Percentiles rank a stretch among this genome's conserved stretches.
phyloP scores from a whole-genome alignment of 35 echinoderm and acorn worm species.

The Apostichopus californicus region DNA sequence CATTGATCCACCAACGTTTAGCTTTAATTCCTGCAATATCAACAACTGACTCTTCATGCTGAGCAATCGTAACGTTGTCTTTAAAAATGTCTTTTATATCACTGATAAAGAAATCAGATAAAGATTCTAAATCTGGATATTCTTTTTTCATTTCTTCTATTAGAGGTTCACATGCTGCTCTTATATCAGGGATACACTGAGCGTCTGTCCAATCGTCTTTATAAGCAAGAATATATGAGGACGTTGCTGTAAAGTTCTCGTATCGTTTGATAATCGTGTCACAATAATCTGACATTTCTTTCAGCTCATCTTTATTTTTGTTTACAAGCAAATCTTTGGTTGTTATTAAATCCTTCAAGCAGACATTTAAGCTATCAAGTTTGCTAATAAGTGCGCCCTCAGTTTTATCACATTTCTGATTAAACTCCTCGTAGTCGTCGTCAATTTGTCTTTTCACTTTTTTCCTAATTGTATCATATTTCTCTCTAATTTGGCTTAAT shows the following conservation, averaged over 20 bases:
- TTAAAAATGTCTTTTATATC: neutral
- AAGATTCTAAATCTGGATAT: neutral
- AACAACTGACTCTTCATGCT: neutral
- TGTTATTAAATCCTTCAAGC: neutral
- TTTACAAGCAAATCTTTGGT: neutral
- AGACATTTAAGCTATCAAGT: neutral
- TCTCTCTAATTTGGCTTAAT: neutral
- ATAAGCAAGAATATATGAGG: neutral
- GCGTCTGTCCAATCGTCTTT: neutral
- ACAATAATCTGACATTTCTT: neutral
- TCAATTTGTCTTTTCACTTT: neutral
- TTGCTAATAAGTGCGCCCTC: neutral
- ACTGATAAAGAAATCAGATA: neutral
- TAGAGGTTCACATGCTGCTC: neutral
- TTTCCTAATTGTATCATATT: neutral
- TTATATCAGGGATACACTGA: constrained; percentile 11
- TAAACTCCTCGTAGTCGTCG: neutral
- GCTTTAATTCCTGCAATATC: neutral
- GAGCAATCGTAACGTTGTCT: neutral
- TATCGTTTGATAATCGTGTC: neutral
- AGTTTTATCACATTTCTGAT: neutral
- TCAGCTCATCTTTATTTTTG: neutral
- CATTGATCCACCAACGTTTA: too few species aligned
- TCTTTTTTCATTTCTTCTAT: neutral
- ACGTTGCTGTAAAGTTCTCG: neutral